Percentiles rank a stretch among this genome's conserved stretches.
Conservation (phyloP, 2,888 invertebrate genomes). For the Epistrophe eligans region DNA sequence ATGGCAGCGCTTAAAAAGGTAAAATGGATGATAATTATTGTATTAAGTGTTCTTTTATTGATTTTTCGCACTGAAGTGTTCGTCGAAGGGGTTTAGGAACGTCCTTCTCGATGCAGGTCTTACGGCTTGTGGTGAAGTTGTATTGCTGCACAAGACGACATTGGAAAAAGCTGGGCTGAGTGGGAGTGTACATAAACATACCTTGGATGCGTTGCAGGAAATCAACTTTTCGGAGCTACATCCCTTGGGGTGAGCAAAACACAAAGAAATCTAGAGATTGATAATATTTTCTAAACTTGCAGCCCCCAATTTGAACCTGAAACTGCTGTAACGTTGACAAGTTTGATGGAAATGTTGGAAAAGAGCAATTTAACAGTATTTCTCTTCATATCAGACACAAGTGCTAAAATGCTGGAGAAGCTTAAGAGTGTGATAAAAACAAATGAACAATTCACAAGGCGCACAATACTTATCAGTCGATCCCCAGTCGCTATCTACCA, state of each 20-base stretch:
- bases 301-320: constrained; percentile 83
- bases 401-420: constrained; percentile 81
- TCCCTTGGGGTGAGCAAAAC: constrained; percentile 81
- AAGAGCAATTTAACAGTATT: constrained; percentile 81
- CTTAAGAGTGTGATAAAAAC: constrained; percentile 80
- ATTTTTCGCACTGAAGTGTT: constrained; percentile 79
- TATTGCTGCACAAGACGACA: constrained; percentile 81
- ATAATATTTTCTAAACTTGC: background rate
- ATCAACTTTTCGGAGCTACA: constrained; percentile 83
- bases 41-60: constrained; percentile 50
- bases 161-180: constrained; percentile 81
- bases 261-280: background rate
- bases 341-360: constrained; percentile 81
- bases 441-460: constrained; percentile 80
- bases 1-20: constrained; percentile 83
- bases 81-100: constrained; percentile 82
- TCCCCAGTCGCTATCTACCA: constrained; percentile 83
- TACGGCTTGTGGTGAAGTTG: constrained; percentile 82
- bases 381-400: constrained; percentile 81
- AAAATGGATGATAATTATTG: constrained; percentile 46
- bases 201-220: constrained; percentile 81
- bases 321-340: constrained; percentile 81
- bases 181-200: constrained; percentile 79
- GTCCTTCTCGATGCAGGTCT: constrained; percentile 82
- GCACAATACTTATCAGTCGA: constrained; percentile 81